Conservation (phyloP, 2,888 invertebrate genomes). For the Protodeltote pygarga region DNA sequence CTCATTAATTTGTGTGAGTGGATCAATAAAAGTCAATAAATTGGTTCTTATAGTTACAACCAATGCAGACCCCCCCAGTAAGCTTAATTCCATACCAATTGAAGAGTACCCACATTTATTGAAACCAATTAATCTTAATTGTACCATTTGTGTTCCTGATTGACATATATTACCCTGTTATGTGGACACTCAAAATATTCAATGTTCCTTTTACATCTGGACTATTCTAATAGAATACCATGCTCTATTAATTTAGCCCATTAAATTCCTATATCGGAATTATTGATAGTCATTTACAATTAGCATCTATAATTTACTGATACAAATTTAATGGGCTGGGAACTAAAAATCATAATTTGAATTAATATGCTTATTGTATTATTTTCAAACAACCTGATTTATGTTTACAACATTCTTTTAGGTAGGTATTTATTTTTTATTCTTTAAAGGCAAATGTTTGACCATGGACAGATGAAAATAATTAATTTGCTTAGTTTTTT, state of each 20-base stretch:
- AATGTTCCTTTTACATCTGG: conserved; percentile 6
- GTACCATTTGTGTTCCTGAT: conserved; percentile 46
- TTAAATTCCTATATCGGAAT: too few relatives aligned
- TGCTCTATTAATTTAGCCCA: background rate
- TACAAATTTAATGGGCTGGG: too few relatives aligned
- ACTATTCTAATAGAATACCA: conserved; percentile 5
- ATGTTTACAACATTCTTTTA: too few relatives aligned
- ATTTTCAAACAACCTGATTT: too few relatives aligned
- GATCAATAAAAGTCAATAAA: conserved; percentile 32
- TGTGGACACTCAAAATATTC: conserved; percentile 9
- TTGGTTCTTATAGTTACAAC: conserved; percentile 5
- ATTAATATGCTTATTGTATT: too few relatives aligned
- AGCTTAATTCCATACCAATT: conserved; percentile 57
- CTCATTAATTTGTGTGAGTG: background rate
- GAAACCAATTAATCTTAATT: conserved; percentile 67
- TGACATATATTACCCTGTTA: conserved; percentile 39
- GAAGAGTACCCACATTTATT: conserved; percentile 53
- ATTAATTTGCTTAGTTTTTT: too few relatives aligned
- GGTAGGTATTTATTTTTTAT: too few relatives aligned
- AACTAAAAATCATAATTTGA: too few relatives aligned
- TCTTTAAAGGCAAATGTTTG: too few relatives aligned
- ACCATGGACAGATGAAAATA: too few relatives aligned
- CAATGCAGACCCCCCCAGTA: conserved; percentile 20
- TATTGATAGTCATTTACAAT: too few relatives aligned
- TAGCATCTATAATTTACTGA: too few relatives aligned